phyloP scores from a whole-genome alignment of 2,888 invertebrate genomes.

The Ecliptopera silaceata region DNA sequence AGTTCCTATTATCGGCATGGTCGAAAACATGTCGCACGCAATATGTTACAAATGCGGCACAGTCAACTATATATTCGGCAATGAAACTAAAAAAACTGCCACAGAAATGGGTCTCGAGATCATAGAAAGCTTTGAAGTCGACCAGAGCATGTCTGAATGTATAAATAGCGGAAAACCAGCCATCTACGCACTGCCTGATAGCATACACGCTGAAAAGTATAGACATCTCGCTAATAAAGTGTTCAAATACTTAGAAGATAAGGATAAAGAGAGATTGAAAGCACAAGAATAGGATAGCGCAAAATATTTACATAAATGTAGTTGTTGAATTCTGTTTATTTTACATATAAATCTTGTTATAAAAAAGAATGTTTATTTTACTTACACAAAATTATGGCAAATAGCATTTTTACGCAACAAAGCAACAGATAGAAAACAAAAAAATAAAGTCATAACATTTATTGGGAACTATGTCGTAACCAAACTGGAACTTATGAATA shows the following conservation, averaged over 20 bases:
- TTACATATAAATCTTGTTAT: conserved; percentile 55
- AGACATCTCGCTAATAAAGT: conserved; percentile 72
- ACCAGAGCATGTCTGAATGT: conserved; percentile 86
- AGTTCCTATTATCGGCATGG: conserved; percentile 92
- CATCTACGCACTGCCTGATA: conserved; percentile 85
- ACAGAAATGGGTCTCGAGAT: conserved; percentile 85
- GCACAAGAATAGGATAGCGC: conserved; percentile 52
- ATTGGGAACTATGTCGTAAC: conserved; percentile 65
- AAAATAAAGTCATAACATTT: conserved; percentile 66
- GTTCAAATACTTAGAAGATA: conserved; percentile 70
- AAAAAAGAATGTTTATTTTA: conserved; percentile 35
- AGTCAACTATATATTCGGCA: conserved; percentile 89
- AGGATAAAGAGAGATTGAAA: conserved; percentile 57
- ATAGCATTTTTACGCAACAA: conserved; percentile 4
- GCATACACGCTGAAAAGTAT: conserved; percentile 75
- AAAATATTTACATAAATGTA: conserved; percentile 42
- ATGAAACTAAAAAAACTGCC: conserved; percentile 84
- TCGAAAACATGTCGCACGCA: conserved; percentile 94
- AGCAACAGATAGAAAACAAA: conserved; percentile 44
- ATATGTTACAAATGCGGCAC: conserved; percentile 90
- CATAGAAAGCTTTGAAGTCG: conserved; percentile 88
- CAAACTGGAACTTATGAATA: conserved; percentile 55
- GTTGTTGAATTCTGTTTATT: conserved; percentile 57
- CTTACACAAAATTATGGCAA: conserved; percentile 10
- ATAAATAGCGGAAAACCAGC: conserved; percentile 90